Evolutionary conservation across 2,888 invertebrate species (phyloP).

Genomic region (Melieria picta): DNA sequence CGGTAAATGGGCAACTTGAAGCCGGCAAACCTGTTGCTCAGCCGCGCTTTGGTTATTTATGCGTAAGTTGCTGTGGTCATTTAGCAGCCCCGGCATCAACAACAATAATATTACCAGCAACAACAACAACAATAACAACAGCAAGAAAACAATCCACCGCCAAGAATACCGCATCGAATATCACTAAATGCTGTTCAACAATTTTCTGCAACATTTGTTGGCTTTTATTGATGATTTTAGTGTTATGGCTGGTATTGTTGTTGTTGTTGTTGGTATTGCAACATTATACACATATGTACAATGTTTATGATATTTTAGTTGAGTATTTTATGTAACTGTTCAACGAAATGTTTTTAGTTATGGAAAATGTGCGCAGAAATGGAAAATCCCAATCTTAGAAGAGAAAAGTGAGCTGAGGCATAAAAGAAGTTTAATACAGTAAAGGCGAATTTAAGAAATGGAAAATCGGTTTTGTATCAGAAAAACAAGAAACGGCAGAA

Average conservation of each 20-base stretch:
- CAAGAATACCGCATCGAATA: no score
- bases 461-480: no score
- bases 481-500: no score
- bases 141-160: no score
- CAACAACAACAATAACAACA: no score
- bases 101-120: no score
- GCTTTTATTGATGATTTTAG: slow-evolving; percentile 10
- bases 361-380: slow-evolving; percentile 11
- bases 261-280: background rate
- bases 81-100: no score
- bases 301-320: background rate
- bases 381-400: no score
- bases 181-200: slow-evolving; percentile 8
- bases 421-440: no score
- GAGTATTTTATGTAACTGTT: slow-evolving; percentile 25
- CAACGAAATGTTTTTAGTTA: slow-evolving; percentile 21
- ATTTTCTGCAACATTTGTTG: slow-evolving; percentile 20
- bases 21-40: background rate
- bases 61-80: slow-evolving; percentile 23
- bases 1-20: background rate
- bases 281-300: background rate
- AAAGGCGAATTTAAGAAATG: no score
- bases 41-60: slow-evolving; percentile 18
- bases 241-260: background rate
- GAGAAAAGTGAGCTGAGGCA: no score